phyloP scores from a whole-genome alignment of 2,888 invertebrate genomes.

The Panzeria rudis region DNA sequence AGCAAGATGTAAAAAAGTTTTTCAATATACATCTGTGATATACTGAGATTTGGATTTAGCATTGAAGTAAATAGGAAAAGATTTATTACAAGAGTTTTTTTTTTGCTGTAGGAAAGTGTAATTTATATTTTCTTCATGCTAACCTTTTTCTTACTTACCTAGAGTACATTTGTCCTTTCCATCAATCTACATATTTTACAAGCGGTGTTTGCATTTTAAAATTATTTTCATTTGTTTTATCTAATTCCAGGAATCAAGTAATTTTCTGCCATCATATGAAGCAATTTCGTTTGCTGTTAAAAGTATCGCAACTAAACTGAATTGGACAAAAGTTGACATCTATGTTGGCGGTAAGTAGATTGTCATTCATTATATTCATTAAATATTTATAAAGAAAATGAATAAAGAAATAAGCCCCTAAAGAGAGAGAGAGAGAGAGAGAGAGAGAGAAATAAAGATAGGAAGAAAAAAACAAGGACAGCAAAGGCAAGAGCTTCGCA shows the following conservation, averaged over 20 bases:
- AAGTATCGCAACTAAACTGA: slow-evolving; percentile 83
- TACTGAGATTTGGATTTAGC: too few species aligned
- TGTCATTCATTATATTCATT: slow-evolving; percentile 17
- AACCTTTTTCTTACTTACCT: too few species aligned
- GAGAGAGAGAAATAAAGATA: background rate
- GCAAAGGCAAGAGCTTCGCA: too few species aligned
- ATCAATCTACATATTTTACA: background rate
- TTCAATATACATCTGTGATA: too few species aligned
- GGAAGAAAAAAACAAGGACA: too few species aligned
- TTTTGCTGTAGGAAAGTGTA: too few species aligned
- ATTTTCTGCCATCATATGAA: slow-evolving; percentile 83
- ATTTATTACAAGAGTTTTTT: too few species aligned
- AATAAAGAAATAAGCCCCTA: background rate
- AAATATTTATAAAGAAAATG: background rate
- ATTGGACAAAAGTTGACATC: slow-evolving; percentile 84
- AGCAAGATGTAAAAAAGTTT: too few species aligned
- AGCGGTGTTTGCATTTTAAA: background rate
- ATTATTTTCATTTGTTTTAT: slow-evolving; percentile 64
- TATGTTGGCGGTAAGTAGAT: slow-evolving; percentile 83
- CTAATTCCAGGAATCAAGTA: slow-evolving; percentile 82
- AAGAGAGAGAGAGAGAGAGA: background rate
- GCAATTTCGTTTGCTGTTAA: slow-evolving; percentile 83
- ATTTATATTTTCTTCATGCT: too few species aligned
- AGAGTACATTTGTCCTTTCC: too few species aligned
- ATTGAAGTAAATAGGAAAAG: too few species aligned